Percentiles rank a stretch among this genome's conserved stretches.
These are phyloP conservation scores for Semaprochilodus insignis DNA, from an alignment of 2,797 vertebrate genomes.

Conservation along the genomic window DNA sequence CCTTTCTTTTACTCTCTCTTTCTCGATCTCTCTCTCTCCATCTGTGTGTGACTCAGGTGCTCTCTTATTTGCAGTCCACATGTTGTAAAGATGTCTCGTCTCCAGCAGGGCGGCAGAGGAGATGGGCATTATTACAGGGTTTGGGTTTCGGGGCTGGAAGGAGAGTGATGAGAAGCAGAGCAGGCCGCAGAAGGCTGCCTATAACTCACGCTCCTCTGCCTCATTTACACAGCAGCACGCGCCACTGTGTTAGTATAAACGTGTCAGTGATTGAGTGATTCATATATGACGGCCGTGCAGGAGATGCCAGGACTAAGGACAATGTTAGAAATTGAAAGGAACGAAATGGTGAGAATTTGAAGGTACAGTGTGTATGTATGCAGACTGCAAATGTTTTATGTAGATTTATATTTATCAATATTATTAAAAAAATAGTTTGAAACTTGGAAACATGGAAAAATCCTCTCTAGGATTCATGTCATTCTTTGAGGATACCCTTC, in stretches of 20 bases:
- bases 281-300: neutral
- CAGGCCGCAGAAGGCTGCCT: slow-evolving; percentile 52
- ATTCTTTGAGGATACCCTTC: neutral
- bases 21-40: neutral
- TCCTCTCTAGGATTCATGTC: neutral
- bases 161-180: slow-evolving; percentile 65
- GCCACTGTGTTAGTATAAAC: slow-evolving; percentile 51
- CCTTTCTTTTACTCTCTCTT: slow-evolving; percentile 13
- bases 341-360: neutral
- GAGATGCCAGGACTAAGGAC: slow-evolving; percentile 13
- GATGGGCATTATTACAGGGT: slow-evolving; percentile 73
- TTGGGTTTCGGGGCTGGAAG: slow-evolving; percentile 52
- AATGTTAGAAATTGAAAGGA: neutral
- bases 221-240: slow-evolving; percentile 63
- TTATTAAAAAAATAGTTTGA: no score
- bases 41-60: slow-evolving; percentile 53
- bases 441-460: no score
- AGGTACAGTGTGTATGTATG: no score
- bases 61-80: slow-evolving; percentile 74
- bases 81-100: slow-evolving; percentile 85
- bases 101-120: slow-evolving; percentile 73
- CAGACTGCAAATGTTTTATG: no score
- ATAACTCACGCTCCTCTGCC: slow-evolving; percentile 62
- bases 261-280: slow-evolving; percentile 21
- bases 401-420: no score